A percentile compares a stretch with the other conserved stretches of the same genome.
phyloP scores from a whole-genome alignment of 2,888 invertebrate genomes.

The Euplagia quadripunctaria region DNA sequence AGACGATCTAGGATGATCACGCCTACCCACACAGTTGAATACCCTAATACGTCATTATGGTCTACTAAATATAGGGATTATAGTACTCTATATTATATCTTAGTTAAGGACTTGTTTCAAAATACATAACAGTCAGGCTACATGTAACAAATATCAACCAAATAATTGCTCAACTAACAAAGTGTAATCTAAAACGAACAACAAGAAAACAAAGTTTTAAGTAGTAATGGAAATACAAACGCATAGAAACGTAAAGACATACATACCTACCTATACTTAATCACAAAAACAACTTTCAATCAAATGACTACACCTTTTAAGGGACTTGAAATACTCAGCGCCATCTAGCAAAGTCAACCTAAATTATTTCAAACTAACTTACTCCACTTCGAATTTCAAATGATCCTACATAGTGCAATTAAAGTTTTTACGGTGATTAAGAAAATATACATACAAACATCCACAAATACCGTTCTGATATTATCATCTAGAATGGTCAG shows the following conservation, averaged over 20 bases:
- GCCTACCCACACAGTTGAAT: slow-evolving; percentile 1
- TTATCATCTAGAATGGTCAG: not conserved
- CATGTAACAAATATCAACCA: not conserved
- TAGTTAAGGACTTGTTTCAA: not conserved
- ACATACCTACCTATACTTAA: not conserved
- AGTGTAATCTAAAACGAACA: not conserved
- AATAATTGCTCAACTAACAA: not conserved
- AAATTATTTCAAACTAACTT: not conserved
- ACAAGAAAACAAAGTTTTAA: not conserved
- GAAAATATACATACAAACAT: not conserved
- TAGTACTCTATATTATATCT: not conserved
- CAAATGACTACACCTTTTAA: not conserved
- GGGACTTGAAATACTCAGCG: not conserved
- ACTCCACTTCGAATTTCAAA: no score
- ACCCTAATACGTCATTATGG: not conserved
- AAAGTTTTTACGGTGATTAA: not conserved
- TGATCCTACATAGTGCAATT: not conserved
- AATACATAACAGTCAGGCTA: not conserved
- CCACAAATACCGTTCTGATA: no score
- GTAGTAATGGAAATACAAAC: not conserved
- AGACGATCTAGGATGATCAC: slow-evolving; percentile 20
- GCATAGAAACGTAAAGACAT: not conserved
- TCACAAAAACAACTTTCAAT: not conserved
- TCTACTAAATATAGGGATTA: not conserved
- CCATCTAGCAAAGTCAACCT: not conserved